phyloP scores from a whole-genome alignment of 2,797 vertebrate species.

The Emydoidea blandingii region DNA sequence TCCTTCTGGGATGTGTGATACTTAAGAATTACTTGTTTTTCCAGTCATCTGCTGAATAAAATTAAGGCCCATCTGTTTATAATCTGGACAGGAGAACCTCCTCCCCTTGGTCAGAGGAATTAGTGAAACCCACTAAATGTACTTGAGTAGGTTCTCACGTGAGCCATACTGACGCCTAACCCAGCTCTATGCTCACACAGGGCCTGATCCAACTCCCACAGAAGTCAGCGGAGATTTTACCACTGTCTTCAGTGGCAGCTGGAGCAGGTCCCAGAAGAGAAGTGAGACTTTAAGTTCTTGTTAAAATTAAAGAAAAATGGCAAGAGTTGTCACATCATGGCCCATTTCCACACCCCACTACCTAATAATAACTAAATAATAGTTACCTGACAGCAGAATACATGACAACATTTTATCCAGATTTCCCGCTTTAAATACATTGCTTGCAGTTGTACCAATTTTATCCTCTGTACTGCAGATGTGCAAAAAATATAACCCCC shows the following conservation, averaged over 20 bases:
- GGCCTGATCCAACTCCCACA: not conserved
- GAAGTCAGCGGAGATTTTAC: not conserved
- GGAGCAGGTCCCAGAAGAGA: fast-evolving
- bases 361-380: not conserved
- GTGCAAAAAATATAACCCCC: slow-evolving; percentile 59
- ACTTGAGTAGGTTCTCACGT: not conserved
- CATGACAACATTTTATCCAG: slow-evolving; percentile 27
- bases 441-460: slow-evolving; percentile 60
- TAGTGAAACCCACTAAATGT: not conserved
- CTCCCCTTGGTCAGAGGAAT: fast-evolving
- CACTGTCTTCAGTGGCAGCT: not conserved
- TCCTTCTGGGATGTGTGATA: not conserved
- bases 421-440: slow-evolving; percentile 63
- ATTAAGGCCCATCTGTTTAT: not conserved
- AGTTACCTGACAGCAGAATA: not conserved
- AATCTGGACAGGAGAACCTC: not conserved
- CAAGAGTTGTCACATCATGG: not conserved
- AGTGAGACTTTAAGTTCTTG: not conserved
- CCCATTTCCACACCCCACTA: not conserved
- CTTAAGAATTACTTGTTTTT: not conserved
- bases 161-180: not conserved
- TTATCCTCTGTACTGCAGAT: slow-evolving; percentile 61
- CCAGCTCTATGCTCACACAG: not conserved
- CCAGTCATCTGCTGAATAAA: not conserved
- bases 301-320: slow-evolving; percentile 30